phyloP scores from a whole-genome alignment of 23 tunicate genomes.

The Pegea sp. region DNA sequence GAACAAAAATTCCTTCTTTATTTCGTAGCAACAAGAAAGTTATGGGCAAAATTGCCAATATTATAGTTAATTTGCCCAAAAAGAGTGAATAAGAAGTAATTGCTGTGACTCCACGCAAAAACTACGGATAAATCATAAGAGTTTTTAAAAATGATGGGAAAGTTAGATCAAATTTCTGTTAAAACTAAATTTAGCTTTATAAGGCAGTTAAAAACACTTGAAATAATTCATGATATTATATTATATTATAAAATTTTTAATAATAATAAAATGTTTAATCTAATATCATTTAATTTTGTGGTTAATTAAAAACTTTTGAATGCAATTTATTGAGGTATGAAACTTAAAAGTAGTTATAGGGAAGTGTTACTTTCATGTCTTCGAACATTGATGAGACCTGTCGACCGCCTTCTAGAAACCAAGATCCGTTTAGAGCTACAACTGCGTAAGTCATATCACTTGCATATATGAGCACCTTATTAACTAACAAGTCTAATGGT shows the following conservation, averaged over 20 bases:
- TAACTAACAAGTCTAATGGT: slow-evolving; percentile 40
- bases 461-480: slow-evolving; percentile 31
- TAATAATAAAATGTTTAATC: too few species aligned
- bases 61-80: slow-evolving; percentile 45
- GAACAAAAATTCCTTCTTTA: slow-evolving; percentile 55
- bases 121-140: slow-evolving; percentile 15
- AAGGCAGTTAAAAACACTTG: too few species aligned
- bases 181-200: too few species aligned
- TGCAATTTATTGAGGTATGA: too few species aligned
- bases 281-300: too few species aligned
- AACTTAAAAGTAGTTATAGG: neutral
- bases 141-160: neutral
- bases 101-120: slow-evolving; percentile 30
- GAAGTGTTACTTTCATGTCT: slow-evolving; percentile 22
- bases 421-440: slow-evolving; percentile 45
- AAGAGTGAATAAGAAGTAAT: slow-evolving; percentile 52
- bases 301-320: too few species aligned
- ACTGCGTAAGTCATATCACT: slow-evolving; percentile 58
- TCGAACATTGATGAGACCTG: slow-evolving; percentile 10
- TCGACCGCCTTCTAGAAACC: slow-evolving; percentile 43
- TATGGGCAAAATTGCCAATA: slow-evolving; percentile 28
- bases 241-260: too few species aligned
- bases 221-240: too few species aligned
- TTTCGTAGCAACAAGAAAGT: slow-evolving; percentile 57
- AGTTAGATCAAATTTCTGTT: too few species aligned